Base-by-base conservation (phyloP, 2,113 vertebrate species). In the Plectropomus leopardus region DNA sequence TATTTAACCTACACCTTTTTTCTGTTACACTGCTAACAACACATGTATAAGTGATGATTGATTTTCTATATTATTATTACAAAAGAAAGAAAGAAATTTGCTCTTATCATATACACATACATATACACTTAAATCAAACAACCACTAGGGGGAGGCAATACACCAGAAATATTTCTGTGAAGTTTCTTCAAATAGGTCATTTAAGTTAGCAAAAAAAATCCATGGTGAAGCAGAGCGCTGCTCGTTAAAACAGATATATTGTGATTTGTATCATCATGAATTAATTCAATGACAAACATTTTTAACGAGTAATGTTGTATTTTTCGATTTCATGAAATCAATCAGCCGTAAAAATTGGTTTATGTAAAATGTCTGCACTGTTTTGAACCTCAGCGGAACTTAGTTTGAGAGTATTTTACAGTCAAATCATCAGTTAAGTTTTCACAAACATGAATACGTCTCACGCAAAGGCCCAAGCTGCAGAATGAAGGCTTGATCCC, bases 111-210 rank as follows among this genome's bases (percentile, higher is more conserved):
- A 1, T 11, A 0, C 21, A 11, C 6, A 26, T n/a, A 40, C 11
- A 72, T 2, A 50, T 64, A 61, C 57, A 88, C 26, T 59, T 87
- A 13, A 15, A 65, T 0, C 3, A 45, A 1, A 64, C 1, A 13
- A 47, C 90, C 94, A 90, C 92, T 89, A 94, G 93, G 87, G 86
- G 92, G 92, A 67, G 91, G 87, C 87, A 94, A 16, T 40, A 61
- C 11, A 78, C 55, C 68, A 88, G 6, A 45, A 30, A 65, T 82
- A 17, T 36, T 30, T 15, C 23, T 10, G 5, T 14, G 24, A 21
- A 26, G 23, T 3, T 23, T 0, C 1, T 21, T 42, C 10, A 21
- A 36, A 17, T 15, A 14, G 36, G 1, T 9, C n/a, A 48, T 32
- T 0, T 10, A 23, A 64, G 19, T 21, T 23, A 13, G 3, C 51